These are phyloP conservation scores for Scomber colias DNA, from an alignment of 2,113 vertebrate genomes.

Conservation along the genomic window DNA sequence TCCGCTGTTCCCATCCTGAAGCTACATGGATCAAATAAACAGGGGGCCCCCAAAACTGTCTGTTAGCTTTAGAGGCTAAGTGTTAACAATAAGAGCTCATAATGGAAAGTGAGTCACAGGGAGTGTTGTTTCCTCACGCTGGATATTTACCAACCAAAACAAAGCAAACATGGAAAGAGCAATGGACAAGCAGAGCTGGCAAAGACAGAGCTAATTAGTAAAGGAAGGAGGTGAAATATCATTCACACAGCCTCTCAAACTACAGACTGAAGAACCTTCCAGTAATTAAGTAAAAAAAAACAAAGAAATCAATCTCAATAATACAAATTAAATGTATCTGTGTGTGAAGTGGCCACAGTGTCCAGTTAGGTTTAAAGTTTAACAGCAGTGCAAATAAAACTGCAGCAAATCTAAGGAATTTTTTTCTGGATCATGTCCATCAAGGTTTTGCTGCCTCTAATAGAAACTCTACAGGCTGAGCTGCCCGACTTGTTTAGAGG, in stretches of 20 bases:
- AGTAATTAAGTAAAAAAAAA: background rate
- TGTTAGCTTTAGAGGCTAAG: background rate
- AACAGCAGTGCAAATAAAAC: slow-evolving; percentile 8
- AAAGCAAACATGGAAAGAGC: slow-evolving; percentile 36
- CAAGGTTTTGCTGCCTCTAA: background rate
- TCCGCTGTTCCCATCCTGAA: slow-evolving; percentile 1
- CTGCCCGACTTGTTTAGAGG: background rate
- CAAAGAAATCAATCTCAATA: background rate
- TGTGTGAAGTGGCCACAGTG: background rate
- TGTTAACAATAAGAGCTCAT: slow-evolving; percentile 4
- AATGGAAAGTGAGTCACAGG: slow-evolving; percentile 41
- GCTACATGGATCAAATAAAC: slow-evolving; percentile 16
- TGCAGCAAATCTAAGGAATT: background rate
- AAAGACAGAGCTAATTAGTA: slow-evolving; percentile 37
- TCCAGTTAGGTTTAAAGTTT: background rate
- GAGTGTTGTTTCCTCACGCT: slow-evolving; percentile 35
- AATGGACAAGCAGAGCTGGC: background rate
- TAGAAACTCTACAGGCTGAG: background rate
- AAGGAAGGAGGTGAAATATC: background rate
- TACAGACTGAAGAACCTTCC: background rate
- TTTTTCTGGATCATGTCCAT: background rate
- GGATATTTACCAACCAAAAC: slow-evolving; percentile 39
- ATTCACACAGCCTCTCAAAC: background rate
- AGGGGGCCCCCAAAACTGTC: background rate
- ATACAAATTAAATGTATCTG: background rate